phyloP scores from a whole-genome alignment of 2,888 invertebrate species.

The Drosophila affinis region DNA sequence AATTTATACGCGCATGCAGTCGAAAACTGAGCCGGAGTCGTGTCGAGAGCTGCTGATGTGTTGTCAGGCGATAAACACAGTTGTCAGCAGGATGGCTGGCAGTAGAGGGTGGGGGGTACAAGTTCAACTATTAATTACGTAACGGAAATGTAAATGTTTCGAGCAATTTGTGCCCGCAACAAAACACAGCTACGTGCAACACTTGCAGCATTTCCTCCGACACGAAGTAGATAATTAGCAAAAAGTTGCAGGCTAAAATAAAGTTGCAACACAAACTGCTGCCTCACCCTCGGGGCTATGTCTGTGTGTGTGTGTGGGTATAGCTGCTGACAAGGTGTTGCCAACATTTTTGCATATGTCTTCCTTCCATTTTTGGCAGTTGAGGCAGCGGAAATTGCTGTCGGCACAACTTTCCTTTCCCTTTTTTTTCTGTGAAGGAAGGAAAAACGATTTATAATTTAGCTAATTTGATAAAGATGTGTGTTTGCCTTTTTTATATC shows the following conservation, averaged over 20 bases:
- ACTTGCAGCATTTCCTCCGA: constrained; percentile 3
- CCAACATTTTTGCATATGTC: constrained; percentile 46
- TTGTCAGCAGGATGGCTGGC: constrained; percentile 7
- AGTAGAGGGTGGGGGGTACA: neutral
- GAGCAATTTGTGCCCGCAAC: constrained; percentile 49
- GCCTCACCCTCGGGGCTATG: constrained; percentile 9
- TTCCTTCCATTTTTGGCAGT: constrained; percentile 33
- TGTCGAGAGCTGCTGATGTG: constrained; percentile 11
- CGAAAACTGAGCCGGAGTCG: neutral
- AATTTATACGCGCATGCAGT: constrained; percentile 32
- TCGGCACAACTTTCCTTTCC: constrained; percentile 30
- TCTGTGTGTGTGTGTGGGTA: too few relatives aligned
- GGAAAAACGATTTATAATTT: constrained; percentile 56
- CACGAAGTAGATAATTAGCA: constrained; percentile 57
- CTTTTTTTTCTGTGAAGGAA: constrained; percentile 21
- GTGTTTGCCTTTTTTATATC: constrained; percentile 27
- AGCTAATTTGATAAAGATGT: constrained; percentile 63
- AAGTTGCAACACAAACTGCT: constrained; percentile 36
- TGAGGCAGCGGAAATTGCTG: constrained; percentile 45
- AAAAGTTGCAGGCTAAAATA: constrained; percentile 32
- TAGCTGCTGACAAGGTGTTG: constrained; percentile 46
- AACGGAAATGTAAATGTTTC: constrained; percentile 57
- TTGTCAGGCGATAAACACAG: constrained; percentile 32
- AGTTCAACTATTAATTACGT: constrained; percentile 55
- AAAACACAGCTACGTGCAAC: constrained; percentile 24